Evolutionary conservation across 2,888 invertebrate genomes (phyloP).

Genomic region (Amphiduros pacificus): DNA sequence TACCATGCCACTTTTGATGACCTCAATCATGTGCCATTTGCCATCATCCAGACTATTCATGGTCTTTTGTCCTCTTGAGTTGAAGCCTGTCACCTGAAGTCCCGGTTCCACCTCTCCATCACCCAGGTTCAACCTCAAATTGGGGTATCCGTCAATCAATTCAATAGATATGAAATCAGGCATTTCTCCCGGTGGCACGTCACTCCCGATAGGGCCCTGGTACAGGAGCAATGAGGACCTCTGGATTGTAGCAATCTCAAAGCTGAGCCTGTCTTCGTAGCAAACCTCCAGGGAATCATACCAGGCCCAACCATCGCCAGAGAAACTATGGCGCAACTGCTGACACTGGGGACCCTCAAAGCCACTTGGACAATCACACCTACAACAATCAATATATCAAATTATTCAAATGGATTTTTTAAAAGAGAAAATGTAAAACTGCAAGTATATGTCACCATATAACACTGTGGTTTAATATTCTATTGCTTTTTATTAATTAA

Average conservation of each 20-base stretch:
- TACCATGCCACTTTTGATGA: slow-evolving; percentile 66
- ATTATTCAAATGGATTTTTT: no score
- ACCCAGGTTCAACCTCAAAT: slow-evolving; percentile 88
- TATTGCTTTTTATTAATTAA: no score
- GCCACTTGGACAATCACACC: neutral
- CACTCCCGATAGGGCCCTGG: slow-evolving; percentile 86
- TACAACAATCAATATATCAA: no score
- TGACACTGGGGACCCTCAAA: slow-evolving; percentile 92
- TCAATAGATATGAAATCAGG: slow-evolving; percentile 91
- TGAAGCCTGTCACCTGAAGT: slow-evolving; percentile 5
- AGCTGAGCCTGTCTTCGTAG: slow-evolving; percentile 88
- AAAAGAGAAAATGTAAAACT: no score
- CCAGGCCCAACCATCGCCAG: slow-evolving; percentile 96
- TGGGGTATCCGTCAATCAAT: slow-evolving; percentile 86
- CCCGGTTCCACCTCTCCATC: slow-evolving; percentile 24
- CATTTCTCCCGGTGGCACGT: slow-evolving; percentile 5
- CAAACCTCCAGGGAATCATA: slow-evolving; percentile 85
- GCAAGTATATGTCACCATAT: no score
- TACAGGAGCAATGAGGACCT: slow-evolving; percentile 88
- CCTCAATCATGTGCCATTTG: slow-evolving; percentile 91
- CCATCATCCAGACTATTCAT: slow-evolving; percentile 77
- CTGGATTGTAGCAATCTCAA: slow-evolving; percentile 89
- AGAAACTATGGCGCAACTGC: slow-evolving; percentile 86
- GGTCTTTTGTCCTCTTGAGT: slow-evolving; percentile 29
- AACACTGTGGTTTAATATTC: no score